Conservation (phyloP, 2,797 vertebrate genomes). For the Schizopygopsis malacanthus region DNA sequence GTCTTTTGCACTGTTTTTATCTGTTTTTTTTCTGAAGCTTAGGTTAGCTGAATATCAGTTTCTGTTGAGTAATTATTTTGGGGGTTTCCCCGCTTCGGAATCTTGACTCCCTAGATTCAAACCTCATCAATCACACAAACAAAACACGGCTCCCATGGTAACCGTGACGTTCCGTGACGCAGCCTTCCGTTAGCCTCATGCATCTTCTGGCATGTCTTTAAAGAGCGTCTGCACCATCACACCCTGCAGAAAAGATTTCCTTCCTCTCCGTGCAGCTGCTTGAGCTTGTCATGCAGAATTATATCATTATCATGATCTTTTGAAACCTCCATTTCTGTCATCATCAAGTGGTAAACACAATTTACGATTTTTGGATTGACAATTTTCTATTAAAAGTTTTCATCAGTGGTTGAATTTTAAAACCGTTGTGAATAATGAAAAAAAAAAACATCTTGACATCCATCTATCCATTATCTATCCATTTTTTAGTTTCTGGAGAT, state of each 20-base stretch:
- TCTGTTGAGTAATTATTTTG: not conserved
- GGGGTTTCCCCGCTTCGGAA: not conserved
- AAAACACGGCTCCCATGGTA: slow-evolving; percentile 45
- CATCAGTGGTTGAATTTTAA: not conserved
- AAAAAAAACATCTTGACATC: not conserved
- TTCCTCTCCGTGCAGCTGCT: not conserved
- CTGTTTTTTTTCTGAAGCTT: not conserved
- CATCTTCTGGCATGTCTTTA: slow-evolving; percentile 5
- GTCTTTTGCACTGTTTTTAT: not conserved
- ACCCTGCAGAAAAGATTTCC: slow-evolving; percentile 9
- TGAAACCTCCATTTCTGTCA: not conserved
- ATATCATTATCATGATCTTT: not conserved
- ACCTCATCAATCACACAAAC: slow-evolving; percentile 49
- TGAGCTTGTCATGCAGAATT: slow-evolving; percentile 5
- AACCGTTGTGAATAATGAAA: not conserved
- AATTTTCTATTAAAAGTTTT: not conserved
- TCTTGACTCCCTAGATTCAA: not conserved
- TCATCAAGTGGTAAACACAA: slow-evolving; percentile 16
- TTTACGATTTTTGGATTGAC: not conserved
- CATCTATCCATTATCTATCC: too few species aligned
- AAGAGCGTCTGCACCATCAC: slow-evolving; percentile 24
- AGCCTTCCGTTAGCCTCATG: not conserved
- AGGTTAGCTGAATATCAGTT: not conserved
- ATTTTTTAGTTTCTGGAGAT: not conserved
- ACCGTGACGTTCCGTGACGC: slow-evolving; percentile 10